Conservation (phyloP, 2,797 vertebrate genomes). For the Sebastes hopkinsi region DNA sequence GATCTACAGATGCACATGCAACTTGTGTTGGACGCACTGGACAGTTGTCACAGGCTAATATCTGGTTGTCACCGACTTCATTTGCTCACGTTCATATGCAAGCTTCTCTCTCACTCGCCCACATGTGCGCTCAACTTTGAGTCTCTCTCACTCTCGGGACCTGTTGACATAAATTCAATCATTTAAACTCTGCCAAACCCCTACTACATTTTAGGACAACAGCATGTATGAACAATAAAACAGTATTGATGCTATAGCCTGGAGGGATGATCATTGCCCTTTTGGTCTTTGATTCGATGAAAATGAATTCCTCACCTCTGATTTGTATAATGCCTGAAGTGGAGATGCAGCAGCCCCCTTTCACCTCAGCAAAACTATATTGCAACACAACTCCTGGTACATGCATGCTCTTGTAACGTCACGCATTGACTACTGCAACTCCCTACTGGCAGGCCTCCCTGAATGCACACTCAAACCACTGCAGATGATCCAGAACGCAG, state of each 20-base stretch:
- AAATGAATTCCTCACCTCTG: not conserved
- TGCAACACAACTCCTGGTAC: too few relatives aligned
- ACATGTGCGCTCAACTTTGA: not conserved
- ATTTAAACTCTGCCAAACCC: not conserved
- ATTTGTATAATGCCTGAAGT: not conserved
- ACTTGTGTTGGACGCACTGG: not conserved
- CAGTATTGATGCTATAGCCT: not conserved
- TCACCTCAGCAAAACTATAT: not conserved
- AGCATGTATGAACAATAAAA: not conserved
- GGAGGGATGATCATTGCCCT: accelerated
- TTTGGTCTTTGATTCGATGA: not conserved
- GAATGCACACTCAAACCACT: too few relatives aligned
- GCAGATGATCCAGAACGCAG: too few relatives aligned
- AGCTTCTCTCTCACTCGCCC: not conserved
- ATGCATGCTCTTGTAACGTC: too few relatives aligned
- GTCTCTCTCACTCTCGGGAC: not conserved
- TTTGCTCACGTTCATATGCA: not conserved
- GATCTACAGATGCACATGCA: not conserved
- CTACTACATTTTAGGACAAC: not conserved
- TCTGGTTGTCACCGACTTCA: not conserved
- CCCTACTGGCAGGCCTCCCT: too few relatives aligned
- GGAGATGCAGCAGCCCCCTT: not conserved
- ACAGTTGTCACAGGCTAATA: not conserved
- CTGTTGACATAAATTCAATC: not conserved
- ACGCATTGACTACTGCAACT: too few relatives aligned